Percentiles rank a stretch among this genome's conserved stretches.
phyloP scores from a whole-genome alignment of 2,113 vertebrate genomes.

The Beaufortia kweichowensis region DNA sequence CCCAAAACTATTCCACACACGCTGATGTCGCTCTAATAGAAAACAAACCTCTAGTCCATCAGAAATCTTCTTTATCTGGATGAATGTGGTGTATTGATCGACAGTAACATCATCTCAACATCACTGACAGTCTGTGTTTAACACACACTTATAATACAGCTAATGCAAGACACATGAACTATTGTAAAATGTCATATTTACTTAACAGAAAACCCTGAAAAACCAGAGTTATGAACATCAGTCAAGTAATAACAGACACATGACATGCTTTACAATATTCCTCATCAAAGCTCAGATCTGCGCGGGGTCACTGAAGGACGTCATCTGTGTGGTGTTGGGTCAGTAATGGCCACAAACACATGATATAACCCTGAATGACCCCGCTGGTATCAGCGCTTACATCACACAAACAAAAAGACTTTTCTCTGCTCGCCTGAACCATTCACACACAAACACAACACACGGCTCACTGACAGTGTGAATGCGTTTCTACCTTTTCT shows the following conservation, averaged over 20 bases:
- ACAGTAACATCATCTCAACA: too few species aligned
- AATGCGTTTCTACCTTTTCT: slow-evolving; percentile 80
- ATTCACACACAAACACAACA: neutral
- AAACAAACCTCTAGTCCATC: slow-evolving; percentile 46
- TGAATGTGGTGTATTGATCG: slow-evolving; percentile 45
- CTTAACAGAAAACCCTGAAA: too few species aligned
- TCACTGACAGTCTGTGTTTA: too few species aligned
- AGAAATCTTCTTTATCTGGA: slow-evolving; percentile 24
- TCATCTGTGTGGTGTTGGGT: neutral
- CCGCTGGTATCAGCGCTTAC: neutral
- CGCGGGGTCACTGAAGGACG: neutral
- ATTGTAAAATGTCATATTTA: too few species aligned
- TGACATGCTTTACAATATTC: too few species aligned
- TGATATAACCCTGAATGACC: slow-evolving; percentile 23
- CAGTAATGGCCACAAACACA: slow-evolving; percentile 11
- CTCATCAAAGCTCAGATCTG: neutral
- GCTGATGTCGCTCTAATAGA: slow-evolving; percentile 19
- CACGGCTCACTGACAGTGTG: neutral
- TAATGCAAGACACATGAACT: too few species aligned
- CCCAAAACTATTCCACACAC: too few species aligned
- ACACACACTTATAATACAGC: too few species aligned
- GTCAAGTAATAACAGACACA: too few species aligned
- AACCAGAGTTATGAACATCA: too few species aligned
- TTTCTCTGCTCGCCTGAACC: neutral
- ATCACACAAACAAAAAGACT: slow-evolving; percentile 18